Base-by-base conservation (phyloP, 2,797 vertebrate genomes). In the Mormyrus hasselquistii region DNA sequence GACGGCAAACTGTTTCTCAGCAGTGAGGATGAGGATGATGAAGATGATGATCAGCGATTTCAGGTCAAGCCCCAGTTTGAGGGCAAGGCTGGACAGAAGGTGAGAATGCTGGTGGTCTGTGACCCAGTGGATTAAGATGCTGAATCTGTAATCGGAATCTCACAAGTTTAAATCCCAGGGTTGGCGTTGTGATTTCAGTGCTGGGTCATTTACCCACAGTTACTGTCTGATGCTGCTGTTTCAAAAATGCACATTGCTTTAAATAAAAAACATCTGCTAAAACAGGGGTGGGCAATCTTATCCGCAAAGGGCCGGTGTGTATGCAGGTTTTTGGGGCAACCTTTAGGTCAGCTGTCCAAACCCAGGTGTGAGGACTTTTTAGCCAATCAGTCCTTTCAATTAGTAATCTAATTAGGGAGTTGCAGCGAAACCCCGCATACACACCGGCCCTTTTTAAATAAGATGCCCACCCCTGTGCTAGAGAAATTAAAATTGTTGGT, bases 51-150 rank as follows among this genome's bases (percentile, higher is more conserved):
- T 1, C 92, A 94, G 41, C 94, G 95, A 87, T 99, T 99, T 92
- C 94, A 95, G 93, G 95, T 98, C 92, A 98, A 97, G 90, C 97
- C 97, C 88, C 96, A 99, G 92, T 99, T 97, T 95, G 97, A 99
- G 94, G 98, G 98, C 91, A 95, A 90, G 95, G 95, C 97, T 82
- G 98, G 98, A 93, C 96, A 96, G 88, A 99, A 98, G 97, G 98
- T 99, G 91, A 95, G 91, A 19, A 49, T 19, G 29, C 50, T 41
- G 34, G 5, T 76, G 69, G 34, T 76, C 29, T 41, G 69, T 76
- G 34, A 34, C 29, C 38, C 14, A 1, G 5, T 73, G n/a, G 62
- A 69, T 69, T 69, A 34, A 29, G 12, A 69, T 29, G 29, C 65
- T 69, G 29, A 16, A 5, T 14, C 25, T 38, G 29, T 38, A 73